Evolutionary conservation across 2,888 invertebrate genomes (phyloP).

Genomic region (Enchytraeus crypticus): DNA sequence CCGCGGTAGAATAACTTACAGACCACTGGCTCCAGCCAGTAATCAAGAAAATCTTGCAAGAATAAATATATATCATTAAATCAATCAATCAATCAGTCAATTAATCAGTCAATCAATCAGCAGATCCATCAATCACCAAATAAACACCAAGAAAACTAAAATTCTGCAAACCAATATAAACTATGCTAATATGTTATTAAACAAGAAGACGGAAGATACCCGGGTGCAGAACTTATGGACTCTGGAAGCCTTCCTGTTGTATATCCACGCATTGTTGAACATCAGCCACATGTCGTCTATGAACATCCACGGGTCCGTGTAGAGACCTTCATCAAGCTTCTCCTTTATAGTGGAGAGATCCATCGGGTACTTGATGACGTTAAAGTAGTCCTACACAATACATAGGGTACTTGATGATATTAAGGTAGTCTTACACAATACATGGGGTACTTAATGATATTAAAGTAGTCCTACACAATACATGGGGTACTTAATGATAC

Average conservation of each 20-base stretch:
- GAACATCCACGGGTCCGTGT: conserved; percentile 96
- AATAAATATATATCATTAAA: no score
- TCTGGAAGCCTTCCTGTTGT: conserved; percentile 92
- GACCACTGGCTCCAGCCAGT: no score
- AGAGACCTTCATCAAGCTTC: conserved; percentile 84
- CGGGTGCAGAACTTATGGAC: conserved; percentile 97
- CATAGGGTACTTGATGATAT: no score
- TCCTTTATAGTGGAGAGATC: conserved; percentile 88
- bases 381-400: conserved; percentile 81
- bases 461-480: no score
- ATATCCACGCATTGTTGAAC: conserved; percentile 99
- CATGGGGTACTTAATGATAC: no score
- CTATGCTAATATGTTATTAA: neutral
- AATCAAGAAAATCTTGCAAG: no score
- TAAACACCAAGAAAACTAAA: neutral
- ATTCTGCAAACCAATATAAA: neutral
- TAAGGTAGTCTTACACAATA: neutral
- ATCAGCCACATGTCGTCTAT: conserved; percentile 99
- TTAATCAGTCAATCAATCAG: no score
- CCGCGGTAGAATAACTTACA: no score
- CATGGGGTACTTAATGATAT: neutral
- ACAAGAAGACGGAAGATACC: conserved; percentile 59
- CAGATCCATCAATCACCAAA: no score
- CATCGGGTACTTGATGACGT: conserved; percentile 92
- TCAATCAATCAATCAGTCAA: no score